A percentile compares a stretch with the other conserved stretches of the same genome.
Evolutionary conservation across 2,797 vertebrate genomes (phyloP).

Genomic region (Enteromius viviparus): DNA sequence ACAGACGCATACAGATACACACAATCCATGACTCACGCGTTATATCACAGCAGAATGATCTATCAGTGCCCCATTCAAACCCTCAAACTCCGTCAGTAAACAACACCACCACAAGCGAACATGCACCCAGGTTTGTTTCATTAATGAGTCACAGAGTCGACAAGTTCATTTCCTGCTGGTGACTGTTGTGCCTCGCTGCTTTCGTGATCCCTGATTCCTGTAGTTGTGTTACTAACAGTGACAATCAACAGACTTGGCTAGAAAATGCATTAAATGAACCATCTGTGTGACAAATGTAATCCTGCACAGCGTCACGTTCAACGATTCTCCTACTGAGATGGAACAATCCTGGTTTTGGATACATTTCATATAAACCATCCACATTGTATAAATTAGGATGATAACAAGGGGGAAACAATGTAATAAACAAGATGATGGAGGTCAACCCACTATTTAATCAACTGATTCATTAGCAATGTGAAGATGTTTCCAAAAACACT

Average conservation of each 20-base stretch:
- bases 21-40: neutral
- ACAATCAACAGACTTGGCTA: neutral
- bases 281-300: conserved; percentile 6
- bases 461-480: neutral
- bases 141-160: conserved; percentile 5
- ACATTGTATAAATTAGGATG: neutral
- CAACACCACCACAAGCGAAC: neutral
- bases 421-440: conserved; percentile 5
- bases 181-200: neutral
- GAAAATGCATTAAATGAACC: conserved; percentile 10
- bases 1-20: conserved; percentile 1
- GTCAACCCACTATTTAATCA: neutral
- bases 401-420: neutral
- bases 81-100: neutral
- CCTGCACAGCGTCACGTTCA: neutral
- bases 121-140: neutral
- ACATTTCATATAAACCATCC: neutral
- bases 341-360: neutral
- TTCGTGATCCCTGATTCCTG: neutral
- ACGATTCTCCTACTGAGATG: neutral
- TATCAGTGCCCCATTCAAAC: conserved; percentile 8
- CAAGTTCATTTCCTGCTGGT: conserved; percentile 9
- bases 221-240: neutral
- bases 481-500: neutral
- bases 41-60: conserved; percentile 11